Evolutionary conservation across 1,140 invertebrate genomes (phyloP).

Genomic region (Papilio dardanus): DNA sequence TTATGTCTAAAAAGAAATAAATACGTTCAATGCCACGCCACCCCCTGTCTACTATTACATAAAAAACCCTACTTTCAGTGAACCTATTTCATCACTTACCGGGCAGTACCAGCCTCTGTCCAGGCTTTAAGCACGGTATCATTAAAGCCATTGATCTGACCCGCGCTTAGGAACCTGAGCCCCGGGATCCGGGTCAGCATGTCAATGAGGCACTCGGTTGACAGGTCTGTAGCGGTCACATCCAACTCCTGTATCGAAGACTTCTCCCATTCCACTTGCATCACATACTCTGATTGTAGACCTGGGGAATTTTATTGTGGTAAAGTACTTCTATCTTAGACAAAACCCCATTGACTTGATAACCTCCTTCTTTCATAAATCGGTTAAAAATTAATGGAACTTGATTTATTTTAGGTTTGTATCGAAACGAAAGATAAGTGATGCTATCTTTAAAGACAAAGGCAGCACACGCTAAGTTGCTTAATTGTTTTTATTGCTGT

Average conservation of each 20-base stretch:
- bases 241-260: conserved; percentile 96
- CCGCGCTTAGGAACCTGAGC: conserved; percentile 95
- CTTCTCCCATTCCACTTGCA: conserved; percentile 99
- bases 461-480: no score
- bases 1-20: no score
- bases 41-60: neutral
- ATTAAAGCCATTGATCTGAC: conserved; percentile 98
- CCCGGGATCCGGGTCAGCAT: conserved; percentile 94
- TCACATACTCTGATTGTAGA: conserved; percentile 94
- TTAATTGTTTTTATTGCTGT: no score
- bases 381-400: no score
- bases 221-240: conserved; percentile 97
- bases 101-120: conserved; percentile 93
- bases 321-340: no score
- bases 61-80: neutral
- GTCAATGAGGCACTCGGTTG: conserved; percentile 95
- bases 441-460: no score
- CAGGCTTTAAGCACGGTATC: conserved; percentile 96
- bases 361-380: no score
- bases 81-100: conserved; percentile 49
- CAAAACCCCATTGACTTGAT: no score
- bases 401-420: no score
- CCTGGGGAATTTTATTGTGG: no score
- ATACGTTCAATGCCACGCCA: neutral
- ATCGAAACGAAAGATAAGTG: no score